Conservation (phyloP, 2,888 invertebrate genomes). For the Noctua fimbriata region DNA sequence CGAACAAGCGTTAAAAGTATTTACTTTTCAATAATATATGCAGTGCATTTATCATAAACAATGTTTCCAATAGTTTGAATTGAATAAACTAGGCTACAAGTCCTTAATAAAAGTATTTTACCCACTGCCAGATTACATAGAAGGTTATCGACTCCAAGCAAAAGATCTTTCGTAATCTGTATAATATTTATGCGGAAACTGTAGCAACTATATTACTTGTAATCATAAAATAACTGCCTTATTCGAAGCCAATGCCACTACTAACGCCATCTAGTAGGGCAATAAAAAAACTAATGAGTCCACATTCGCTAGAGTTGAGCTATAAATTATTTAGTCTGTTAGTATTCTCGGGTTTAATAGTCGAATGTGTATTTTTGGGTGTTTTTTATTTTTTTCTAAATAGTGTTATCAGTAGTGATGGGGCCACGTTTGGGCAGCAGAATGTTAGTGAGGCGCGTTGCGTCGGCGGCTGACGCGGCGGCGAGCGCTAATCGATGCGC, state of each 20-base stretch:
- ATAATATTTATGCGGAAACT: slow-evolving; percentile 51
- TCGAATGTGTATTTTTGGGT: slow-evolving; percentile 36
- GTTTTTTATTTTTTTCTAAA: slow-evolving; percentile 17
- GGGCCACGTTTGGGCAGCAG: slow-evolving; percentile 61
- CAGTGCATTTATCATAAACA: slow-evolving; percentile 21
- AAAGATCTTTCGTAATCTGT: slow-evolving; percentile 50
- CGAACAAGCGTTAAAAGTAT: slow-evolving; percentile 12
- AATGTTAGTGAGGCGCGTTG: slow-evolving; percentile 76
- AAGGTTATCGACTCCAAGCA: slow-evolving; percentile 37
- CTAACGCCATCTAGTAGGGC: slow-evolving; percentile 73
- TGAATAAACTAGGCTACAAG: slow-evolving; percentile 5
- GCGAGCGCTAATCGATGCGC: slow-evolving; percentile 93
- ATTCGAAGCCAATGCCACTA: slow-evolving; percentile 44
- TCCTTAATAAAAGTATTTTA: slow-evolving; percentile 40
- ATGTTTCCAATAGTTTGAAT: slow-evolving; percentile 30
- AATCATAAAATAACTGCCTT: slow-evolving; percentile 64
- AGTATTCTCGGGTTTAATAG: slow-evolving; percentile 48
- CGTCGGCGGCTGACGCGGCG: slow-evolving; percentile 89
- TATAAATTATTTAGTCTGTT: slow-evolving; percentile 39
- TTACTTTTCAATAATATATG: slow-evolving; percentile 8
- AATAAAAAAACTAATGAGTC: slow-evolving; percentile 47
- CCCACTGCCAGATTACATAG: slow-evolving; percentile 22
- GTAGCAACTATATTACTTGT: slow-evolving; percentile 42
- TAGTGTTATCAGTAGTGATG: slow-evolving; percentile 58
- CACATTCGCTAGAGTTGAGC: slow-evolving; percentile 48